These are phyloP conservation scores for Pygoscelis antarcticus DNA, from an alignment of 2,113 vertebrate genomes.

Conservation along the genomic window DNA sequence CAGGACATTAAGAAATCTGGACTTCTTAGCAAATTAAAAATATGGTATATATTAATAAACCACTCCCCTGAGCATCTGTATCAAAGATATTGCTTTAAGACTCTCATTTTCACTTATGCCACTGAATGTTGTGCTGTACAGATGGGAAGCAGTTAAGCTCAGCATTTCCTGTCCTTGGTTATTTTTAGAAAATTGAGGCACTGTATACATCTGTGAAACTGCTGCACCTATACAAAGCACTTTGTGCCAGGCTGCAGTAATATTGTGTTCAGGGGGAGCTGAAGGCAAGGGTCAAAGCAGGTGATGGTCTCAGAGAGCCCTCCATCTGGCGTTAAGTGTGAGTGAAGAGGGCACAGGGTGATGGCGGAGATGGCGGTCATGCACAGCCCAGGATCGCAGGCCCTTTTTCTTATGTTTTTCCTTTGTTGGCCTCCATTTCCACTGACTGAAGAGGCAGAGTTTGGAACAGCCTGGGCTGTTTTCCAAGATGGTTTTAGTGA, in stretches of 20 bases:
- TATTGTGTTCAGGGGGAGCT: not conserved
- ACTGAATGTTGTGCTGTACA: not conserved
- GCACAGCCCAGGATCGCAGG: not conserved
- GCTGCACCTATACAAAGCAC: not conserved
- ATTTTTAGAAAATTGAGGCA: conserved; percentile 22
- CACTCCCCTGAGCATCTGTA: not conserved
- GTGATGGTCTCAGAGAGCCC: not conserved
- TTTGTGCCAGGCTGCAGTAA: not conserved
- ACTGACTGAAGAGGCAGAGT: not conserved
- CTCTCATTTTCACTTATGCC: conserved; percentile 12
- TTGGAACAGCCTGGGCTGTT: not conserved
- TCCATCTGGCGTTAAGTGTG: not conserved
- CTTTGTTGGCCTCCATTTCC: not conserved
- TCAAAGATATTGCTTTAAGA: conserved; percentile 20
- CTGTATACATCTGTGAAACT: not conserved
- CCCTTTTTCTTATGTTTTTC: not conserved
- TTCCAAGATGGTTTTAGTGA: not conserved
- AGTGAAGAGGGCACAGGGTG: not conserved
- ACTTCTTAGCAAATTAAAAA: conserved; percentile 30
- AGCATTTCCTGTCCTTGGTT: not conserved
- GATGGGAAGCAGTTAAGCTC: not conserved
- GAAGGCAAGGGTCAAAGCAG: not conserved
- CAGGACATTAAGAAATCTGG: conserved; percentile 28
- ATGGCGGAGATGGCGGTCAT: not conserved
- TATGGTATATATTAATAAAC: conserved; percentile 2